phyloP scores from a whole-genome alignment of 2,113 vertebrate genomes.

The Poeciliopsis turrubarensis region DNA sequence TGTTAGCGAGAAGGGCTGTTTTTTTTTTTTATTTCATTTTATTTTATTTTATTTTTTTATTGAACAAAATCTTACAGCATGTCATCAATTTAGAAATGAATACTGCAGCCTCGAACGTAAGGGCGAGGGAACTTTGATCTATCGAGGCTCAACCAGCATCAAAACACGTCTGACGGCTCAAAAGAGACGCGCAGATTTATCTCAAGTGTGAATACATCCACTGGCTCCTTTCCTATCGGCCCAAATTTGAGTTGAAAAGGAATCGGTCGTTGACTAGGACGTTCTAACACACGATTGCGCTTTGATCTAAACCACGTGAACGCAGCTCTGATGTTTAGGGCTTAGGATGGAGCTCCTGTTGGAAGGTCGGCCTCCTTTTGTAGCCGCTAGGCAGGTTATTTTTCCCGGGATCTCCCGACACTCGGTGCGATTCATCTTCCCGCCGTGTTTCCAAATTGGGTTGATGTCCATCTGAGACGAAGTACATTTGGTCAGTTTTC shows the following conservation, averaged over 20 bases:
- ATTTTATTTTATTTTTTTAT: background rate
- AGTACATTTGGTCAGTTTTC: too few relatives aligned
- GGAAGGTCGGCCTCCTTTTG: background rate
- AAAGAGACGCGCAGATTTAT: background rate
- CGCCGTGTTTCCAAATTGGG: too few relatives aligned
- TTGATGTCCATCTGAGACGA: too few relatives aligned
- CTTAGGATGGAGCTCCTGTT: background rate
- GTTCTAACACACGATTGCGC: background rate
- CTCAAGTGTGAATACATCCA: background rate
- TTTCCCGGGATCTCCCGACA: background rate
- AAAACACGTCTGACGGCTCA: background rate
- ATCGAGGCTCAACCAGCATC: background rate
- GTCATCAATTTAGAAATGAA: constrained; percentile 18
- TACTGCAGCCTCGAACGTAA: constrained; percentile 4
- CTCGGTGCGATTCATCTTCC: background rate
- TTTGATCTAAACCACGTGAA: background rate
- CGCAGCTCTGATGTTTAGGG: background rate
- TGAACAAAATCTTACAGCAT: background rate
- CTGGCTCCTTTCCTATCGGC: background rate
- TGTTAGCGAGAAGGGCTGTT: background rate
- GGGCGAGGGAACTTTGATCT: background rate
- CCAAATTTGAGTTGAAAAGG: background rate
- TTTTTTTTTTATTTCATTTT: too few relatives aligned
- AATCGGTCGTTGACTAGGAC: too few relatives aligned
- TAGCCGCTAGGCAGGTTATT: background rate